Conservation (phyloP, 2,888 invertebrate genomes). For the Orchesella flavescens region DNA sequence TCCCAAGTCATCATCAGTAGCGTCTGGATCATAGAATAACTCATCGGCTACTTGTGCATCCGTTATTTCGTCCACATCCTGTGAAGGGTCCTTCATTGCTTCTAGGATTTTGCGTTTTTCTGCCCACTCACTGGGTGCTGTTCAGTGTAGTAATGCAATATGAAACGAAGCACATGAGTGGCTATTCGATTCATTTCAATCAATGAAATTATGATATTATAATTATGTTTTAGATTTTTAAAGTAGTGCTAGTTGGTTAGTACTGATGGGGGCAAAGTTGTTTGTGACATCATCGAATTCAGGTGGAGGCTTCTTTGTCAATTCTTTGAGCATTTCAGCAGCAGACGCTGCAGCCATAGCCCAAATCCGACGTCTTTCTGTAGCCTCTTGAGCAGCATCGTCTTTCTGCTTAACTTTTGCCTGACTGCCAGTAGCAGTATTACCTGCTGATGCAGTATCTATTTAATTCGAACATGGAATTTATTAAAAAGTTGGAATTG, state of each 20-base stretch:
- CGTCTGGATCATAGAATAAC: conserved; percentile 57
- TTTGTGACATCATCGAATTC: conserved; percentile 46
- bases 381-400: conserved; percentile 37
- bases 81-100: background rate
- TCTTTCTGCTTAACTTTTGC: background rate
- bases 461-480: background rate
- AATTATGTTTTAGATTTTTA: too few relatives aligned
- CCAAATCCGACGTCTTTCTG: conserved; percentile 54
- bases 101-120: conserved; percentile 27
- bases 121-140: conserved; percentile 53
- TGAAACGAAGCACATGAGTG: too few relatives aligned
- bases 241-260: too few relatives aligned
- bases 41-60: conserved; percentile 50
- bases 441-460: background rate
- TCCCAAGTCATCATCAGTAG: conserved; percentile 53
- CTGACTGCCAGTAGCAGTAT: background rate
- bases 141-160: background rate
- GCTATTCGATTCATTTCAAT: too few relatives aligned
- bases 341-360: conserved; percentile 57
- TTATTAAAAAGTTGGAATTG: too few relatives aligned
- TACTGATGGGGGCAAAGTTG: conserved; percentile 58
- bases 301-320: conserved; percentile 41
- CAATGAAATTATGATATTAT: too few relatives aligned
- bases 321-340: conserved; percentile 54
- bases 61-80: conserved; percentile 31